These are phyloP conservation scores for Cuniculus paca DNA, from an alignment of 2,797 vertebrate species.

Conservation along the genomic window DNA sequence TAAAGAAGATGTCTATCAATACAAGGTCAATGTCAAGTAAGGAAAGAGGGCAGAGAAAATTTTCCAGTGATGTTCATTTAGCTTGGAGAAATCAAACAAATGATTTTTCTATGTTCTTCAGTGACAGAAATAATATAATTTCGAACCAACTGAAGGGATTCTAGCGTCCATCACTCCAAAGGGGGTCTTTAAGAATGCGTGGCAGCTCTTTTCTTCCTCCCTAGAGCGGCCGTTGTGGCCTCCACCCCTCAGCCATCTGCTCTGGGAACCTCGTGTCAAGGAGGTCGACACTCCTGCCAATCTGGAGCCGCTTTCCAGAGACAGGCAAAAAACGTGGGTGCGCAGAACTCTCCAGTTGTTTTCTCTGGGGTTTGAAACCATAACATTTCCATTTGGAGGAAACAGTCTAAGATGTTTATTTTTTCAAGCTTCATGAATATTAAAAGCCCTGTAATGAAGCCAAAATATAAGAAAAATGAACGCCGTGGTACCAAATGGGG, in stretches of 20 bases:
- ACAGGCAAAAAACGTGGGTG: conserved; percentile 67
- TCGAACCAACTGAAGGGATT: neutral
- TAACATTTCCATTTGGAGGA: conserved; percentile 79
- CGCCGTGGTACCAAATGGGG: conserved; percentile 60
- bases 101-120: neutral
- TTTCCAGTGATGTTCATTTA: neutral
- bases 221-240: neutral
- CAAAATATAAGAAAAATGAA: conserved; percentile 72
- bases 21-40: neutral
- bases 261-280: conserved; percentile 72
- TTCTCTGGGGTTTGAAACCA: conserved; percentile 72
- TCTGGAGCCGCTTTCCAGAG: conserved; percentile 63
- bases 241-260: conserved; percentile 32
- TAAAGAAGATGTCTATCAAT: neutral
- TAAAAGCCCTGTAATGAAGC: conserved; percentile 75
- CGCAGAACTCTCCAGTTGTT: conserved; percentile 72
- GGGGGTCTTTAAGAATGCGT: neutral
- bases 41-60: conserved; percentile 59
- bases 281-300: conserved; percentile 53
- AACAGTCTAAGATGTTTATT: conserved; percentile 79
- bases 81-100: neutral
- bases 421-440: conserved; percentile 77
- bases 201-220: conserved; percentile 40
- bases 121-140: conserved; percentile 36
- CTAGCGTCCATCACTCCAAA: neutral